phyloP scores from a whole-genome alignment of 2,113 vertebrate genomes.

The Cyprinodon brontotheroides region DNA sequence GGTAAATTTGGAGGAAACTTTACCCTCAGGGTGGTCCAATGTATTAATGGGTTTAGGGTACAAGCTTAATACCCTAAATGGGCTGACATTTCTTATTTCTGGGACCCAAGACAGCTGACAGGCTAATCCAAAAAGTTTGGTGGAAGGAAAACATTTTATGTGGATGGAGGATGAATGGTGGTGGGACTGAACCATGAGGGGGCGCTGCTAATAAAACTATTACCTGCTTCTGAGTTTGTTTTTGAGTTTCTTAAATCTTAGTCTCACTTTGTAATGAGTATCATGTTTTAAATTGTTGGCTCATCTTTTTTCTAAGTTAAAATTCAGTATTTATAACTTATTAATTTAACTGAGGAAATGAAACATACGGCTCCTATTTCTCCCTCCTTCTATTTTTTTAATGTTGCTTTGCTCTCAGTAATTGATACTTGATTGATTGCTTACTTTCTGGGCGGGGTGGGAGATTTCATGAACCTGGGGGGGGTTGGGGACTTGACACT shows the following conservation, averaged over 20 bases:
- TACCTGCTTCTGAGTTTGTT: conserved; percentile 24
- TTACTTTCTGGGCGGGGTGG: conserved; percentile 73
- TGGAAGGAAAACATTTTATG: not conserved
- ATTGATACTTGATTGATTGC: not conserved
- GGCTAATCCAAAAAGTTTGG: not conserved
- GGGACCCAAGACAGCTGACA: not conserved
- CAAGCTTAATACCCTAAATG: not conserved
- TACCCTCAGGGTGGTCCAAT: not conserved
- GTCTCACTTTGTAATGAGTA: not conserved
- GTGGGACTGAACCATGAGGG: conserved; percentile 31
- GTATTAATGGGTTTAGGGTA: not conserved
- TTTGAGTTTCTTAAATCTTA: not conserved
- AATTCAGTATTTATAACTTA: not conserved
- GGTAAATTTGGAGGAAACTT: not conserved
- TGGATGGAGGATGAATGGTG: not conserved
- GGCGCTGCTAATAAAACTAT: conserved; percentile 51
- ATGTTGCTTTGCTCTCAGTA: conserved; percentile 10
- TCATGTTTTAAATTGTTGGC: not conserved
- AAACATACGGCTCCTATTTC: conserved; percentile 48
- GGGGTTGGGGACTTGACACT: conserved; percentile 50
- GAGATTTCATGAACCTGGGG: conserved; percentile 51
- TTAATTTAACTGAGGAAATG: conserved; percentile 14
- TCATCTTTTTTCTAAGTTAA: not conserved
- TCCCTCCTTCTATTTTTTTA: conserved; percentile 54
- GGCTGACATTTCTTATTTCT: not conserved